phyloP scores from a whole-genome alignment of 2,888 invertebrate species.

The Calameuta filiformis region DNA sequence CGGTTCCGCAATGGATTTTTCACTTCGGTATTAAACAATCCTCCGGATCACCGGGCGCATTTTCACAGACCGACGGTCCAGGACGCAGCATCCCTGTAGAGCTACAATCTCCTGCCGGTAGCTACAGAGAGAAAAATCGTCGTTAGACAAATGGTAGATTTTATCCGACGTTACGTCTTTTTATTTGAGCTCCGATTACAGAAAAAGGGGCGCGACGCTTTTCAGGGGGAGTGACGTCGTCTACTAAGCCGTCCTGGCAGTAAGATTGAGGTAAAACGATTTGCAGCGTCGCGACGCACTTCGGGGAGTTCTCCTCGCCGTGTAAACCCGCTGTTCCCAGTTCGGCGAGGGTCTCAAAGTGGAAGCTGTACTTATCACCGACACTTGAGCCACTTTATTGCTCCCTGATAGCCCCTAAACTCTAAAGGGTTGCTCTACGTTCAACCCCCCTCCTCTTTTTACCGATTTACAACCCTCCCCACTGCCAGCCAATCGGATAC shows the following conservation, averaged over 20 bases:
- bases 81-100: neutral
- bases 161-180: constrained; percentile 64
- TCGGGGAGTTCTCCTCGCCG: constrained; percentile 20
- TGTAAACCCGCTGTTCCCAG: constrained; percentile 13
- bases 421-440: constrained; percentile 34
- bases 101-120: no score
- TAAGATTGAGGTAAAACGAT: constrained; percentile 61
- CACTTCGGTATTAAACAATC: neutral
- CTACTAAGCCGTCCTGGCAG: constrained; percentile 15
- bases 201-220: constrained; percentile 28
- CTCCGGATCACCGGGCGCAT: neutral
- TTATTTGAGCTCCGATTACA: constrained; percentile 63
- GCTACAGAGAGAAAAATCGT: constrained; percentile 54
- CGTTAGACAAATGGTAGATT: constrained; percentile 64
- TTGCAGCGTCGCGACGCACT: constrained; percentile 48
- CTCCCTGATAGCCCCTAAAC: constrained; percentile 34
- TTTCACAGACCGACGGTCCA: neutral
- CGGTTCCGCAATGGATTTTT: neutral
- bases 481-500: no score
- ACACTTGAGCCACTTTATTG: constrained; percentile 38
- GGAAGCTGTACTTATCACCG: constrained; percentile 31
- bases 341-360: constrained; percentile 6
- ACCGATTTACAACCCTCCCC: no score
- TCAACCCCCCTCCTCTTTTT: no score
- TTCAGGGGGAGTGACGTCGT: neutral